phyloP scores from a whole-genome alignment of 2,113 vertebrate species.

The Petrocephalus microphthalmus region DNA sequence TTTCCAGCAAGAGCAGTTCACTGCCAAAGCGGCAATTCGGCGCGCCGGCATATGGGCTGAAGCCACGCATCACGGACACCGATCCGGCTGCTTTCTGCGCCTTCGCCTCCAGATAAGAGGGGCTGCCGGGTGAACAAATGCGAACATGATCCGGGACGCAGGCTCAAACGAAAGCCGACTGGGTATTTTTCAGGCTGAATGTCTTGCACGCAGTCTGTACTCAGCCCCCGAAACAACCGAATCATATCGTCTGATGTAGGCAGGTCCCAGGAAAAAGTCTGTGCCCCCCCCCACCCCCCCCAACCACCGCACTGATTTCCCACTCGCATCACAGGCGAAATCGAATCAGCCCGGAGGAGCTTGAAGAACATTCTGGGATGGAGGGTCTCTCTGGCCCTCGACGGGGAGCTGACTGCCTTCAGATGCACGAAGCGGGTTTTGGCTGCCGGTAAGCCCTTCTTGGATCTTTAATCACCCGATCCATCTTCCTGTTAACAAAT shows the following conservation, averaged over 20 bases:
- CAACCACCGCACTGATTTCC: neutral
- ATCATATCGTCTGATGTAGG: neutral
- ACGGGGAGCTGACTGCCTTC: neutral
- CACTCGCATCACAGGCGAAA: neutral
- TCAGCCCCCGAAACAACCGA: neutral
- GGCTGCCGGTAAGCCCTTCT: conserved; percentile 47
- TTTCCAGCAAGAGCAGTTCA: neutral
- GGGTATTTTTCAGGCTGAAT: neutral
- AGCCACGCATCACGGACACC: too few species aligned
- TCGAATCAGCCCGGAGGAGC: neutral
- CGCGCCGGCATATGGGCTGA: neutral
- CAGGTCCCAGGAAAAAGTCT: neutral
- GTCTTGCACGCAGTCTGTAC: neutral
- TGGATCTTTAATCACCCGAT: conserved; percentile 62
- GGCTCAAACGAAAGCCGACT: neutral
- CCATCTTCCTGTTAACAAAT: conserved; percentile 59
- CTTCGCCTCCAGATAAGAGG: neutral
- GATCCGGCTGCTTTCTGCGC: neutral
- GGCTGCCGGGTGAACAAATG: neutral
- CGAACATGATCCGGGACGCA: neutral
- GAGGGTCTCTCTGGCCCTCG: neutral
- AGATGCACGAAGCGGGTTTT: neutral
- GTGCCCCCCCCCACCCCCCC: neutral
- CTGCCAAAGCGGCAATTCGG: neutral
- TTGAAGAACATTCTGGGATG: neutral